A percentile compares a stretch with the other conserved stretches of the same genome.
Evolutionary conservation across 1,140 invertebrate species (phyloP).

Genomic region (Potamilus streckersoni): DNA sequence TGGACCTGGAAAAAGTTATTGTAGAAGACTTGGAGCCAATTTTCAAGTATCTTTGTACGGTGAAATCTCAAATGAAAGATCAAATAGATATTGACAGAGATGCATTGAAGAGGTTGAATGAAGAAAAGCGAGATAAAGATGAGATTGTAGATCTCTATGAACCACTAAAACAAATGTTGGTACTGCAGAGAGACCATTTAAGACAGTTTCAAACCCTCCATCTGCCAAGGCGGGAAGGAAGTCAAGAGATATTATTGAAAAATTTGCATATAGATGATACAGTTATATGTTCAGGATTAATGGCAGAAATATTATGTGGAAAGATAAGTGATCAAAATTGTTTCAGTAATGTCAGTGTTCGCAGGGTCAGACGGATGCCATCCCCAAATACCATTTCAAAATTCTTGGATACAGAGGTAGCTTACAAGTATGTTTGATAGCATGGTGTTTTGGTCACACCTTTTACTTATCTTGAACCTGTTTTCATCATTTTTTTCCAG

Average conservation of each 20-base stretch:
- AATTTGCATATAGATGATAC: constrained; percentile 4
- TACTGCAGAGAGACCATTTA: no score
- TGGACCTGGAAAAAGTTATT: constrained; percentile 16
- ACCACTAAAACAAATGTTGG: neutral
- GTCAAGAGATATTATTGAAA: constrained; percentile 7
- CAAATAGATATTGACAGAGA: constrained; percentile 21
- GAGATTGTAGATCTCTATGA: neutral
- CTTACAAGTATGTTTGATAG: no score
- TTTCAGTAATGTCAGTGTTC: no score
- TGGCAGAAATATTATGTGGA: neutral
- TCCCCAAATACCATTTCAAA: no score
- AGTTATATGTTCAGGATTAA: neutral
- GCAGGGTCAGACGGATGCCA: no score
- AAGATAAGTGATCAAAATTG: no score
- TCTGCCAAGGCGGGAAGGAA: neutral
- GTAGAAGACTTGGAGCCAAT: constrained; percentile 19
- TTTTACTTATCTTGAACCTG: no score
- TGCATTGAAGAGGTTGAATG: constrained; percentile 8
- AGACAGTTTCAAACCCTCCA: no score
- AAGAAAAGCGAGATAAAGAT: constrained; percentile 2
- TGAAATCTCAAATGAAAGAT: constrained; percentile 14
- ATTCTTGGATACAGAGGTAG: no score
- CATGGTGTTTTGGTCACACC: no score
- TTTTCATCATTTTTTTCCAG: no score
- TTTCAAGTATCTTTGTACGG: constrained; percentile 19